Conservation (phyloP, 2,113 vertebrate species). For the Cromileptes altivelis region DNA sequence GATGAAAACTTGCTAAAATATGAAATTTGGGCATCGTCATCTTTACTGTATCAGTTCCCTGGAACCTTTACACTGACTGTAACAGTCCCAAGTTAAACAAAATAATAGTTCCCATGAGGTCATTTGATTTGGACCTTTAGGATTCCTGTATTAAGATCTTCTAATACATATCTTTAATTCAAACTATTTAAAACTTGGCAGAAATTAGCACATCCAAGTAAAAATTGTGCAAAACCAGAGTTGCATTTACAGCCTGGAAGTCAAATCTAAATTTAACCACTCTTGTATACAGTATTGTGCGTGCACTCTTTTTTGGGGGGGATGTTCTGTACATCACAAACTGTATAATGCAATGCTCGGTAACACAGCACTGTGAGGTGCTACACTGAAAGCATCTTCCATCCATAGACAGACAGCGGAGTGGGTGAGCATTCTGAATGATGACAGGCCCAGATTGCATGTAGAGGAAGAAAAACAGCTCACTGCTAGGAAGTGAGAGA, state of each 20-base stretch:
- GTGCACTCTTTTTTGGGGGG: background rate
- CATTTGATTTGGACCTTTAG: background rate
- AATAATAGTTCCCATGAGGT: background rate
- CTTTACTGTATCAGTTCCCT: too few relatives aligned
- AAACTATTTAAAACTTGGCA: background rate
- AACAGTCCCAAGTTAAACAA: background rate
- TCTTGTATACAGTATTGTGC: too few relatives aligned
- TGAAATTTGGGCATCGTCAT: background rate
- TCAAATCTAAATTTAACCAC: background rate
- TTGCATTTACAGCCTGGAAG: background rate
- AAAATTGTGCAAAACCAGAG: background rate
- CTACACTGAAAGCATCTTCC: constrained; percentile 15
- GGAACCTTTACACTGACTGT: background rate
- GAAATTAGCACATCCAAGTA: background rate
- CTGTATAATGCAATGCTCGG: background rate
- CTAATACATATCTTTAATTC: background rate
- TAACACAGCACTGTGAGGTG: background rate
- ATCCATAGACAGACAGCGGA: constrained; percentile 34
- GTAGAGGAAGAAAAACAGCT: constrained; percentile 62
- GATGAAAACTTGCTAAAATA: background rate
- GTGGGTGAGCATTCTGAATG: constrained; percentile 37
- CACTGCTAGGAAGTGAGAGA: constrained; percentile 66
- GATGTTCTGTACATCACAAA: background rate
- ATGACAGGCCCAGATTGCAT: constrained; percentile 66
- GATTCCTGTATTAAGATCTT: background rate